Base-by-base conservation (phyloP, 2,888 invertebrate genomes). In the Leptinotarsa juncta region DNA sequence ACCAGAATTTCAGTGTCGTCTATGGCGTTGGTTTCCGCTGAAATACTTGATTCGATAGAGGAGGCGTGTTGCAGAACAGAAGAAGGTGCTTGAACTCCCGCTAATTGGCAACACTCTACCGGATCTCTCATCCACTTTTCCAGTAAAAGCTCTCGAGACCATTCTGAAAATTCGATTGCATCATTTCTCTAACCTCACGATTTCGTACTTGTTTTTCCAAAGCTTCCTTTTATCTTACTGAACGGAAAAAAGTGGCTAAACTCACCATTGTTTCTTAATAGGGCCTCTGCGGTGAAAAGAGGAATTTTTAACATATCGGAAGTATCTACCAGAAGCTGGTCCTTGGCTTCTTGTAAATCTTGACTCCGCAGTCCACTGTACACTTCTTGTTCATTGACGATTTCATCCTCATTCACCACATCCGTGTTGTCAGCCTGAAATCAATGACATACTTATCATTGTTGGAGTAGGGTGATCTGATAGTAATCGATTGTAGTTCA, bases 251-350 rank as follows among this genome's bases (percentile, higher is more conserved):
- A 23, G 26, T 42, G 42, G 42, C 3, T 42, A 62, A 51, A 42
- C 84, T 83, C 84, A 92, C 93, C 93, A 86, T 93, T 91, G 83
- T 92, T 91, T 78, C 93, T 85, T 32, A 93, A 88, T 66, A 93
- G 86, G 49, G 92, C 93, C 86, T 93, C 93, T 49, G 93, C 93
- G 71, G 93, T 92, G 84, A 93, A 93, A 62, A 93, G 88, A 4
- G 93, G 92, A 68, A 93, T 90, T 84, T 92, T 91, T 65, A 93
- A 88, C 93, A 93, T 93, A 85, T 93, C 93, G 7, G 93, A 92
- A 3, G 93, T 93, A 85, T 93, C 93, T 32, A 93, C 92, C 51
- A 93, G 86, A 70, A 93, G 87, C 82, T 92, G 91, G 84, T 93
- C 93, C 85, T 93, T 93, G 51, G 92, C 92, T 85, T 93, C 93